A percentile compares a stretch with the other conserved stretches of the same genome.
These are phyloP conservation scores for Clitarchus hookeri DNA, from an alignment of 2,888 invertebrate genomes.

Conservation along the genomic window DNA sequence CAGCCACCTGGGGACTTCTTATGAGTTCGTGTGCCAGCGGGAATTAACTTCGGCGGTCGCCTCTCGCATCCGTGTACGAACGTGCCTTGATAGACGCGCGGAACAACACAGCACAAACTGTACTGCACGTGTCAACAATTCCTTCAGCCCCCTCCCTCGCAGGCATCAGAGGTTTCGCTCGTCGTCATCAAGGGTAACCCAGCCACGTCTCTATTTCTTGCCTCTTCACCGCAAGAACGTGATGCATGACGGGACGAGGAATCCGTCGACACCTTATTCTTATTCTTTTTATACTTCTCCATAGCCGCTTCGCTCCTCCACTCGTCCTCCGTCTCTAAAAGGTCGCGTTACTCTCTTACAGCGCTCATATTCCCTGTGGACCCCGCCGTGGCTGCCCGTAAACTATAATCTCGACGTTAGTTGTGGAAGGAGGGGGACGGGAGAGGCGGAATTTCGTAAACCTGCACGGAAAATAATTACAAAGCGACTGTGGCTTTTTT, in stretches of 20 bases:
- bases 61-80: background rate
- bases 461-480: constrained; percentile 14
- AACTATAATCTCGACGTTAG: background rate
- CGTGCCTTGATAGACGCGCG: background rate
- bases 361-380: background rate
- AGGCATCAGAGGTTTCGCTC: background rate
- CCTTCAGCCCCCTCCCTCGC: background rate
- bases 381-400: background rate
- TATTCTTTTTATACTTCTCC: background rate
- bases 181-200: background rate
- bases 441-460: background rate
- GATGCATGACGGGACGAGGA: constrained; percentile 7
- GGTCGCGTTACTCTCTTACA: background rate
- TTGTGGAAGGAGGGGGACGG: no score
- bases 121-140: constrained; percentile 5
- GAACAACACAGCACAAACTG: background rate
- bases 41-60: background rate
- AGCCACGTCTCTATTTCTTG: background rate
- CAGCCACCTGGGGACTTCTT: no score
- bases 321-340: background rate
- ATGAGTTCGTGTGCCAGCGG: background rate
- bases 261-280: constrained; percentile 4
- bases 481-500: background rate
- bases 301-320: background rate
- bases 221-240: constrained; percentile 6